phyloP scores from a whole-genome alignment of 2,888 invertebrate genomes.

The Drosophila setosimentum region DNA sequence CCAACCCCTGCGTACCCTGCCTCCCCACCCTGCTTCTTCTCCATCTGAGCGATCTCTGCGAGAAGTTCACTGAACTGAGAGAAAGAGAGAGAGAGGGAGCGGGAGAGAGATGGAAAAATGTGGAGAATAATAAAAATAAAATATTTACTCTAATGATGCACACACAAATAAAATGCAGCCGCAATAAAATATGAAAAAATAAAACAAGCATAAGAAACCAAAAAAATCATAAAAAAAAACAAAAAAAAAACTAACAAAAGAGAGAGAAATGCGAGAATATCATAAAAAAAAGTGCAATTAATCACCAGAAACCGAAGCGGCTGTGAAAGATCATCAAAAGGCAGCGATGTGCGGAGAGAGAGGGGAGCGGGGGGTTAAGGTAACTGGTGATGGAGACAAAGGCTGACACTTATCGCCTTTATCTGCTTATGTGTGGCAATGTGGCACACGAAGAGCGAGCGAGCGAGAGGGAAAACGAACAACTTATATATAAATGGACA shows the following conservation, averaged over 20 bases:
- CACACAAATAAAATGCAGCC: slow-evolving; percentile 43
- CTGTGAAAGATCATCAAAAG: slow-evolving; percentile 27
- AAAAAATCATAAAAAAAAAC: neutral
- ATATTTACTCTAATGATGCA: slow-evolving; percentile 56
- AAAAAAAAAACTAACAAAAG: slow-evolving; percentile 10
- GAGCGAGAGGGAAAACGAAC: neutral
- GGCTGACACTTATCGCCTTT: slow-evolving; percentile 78
- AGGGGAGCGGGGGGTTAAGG: neutral
- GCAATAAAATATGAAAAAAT: slow-evolving; percentile 52
- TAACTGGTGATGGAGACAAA: slow-evolving; percentile 45
- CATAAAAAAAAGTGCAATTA: slow-evolving; percentile 61
- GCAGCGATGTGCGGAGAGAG: neutral
- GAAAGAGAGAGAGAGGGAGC: neutral
- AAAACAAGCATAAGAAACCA: neutral
- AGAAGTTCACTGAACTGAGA: slow-evolving; percentile 66
- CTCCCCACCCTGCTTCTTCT: accelerated
- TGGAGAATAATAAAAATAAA: slow-evolving; percentile 42
- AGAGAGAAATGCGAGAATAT: slow-evolving; percentile 53
- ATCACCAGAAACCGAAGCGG: slow-evolving; percentile 56
- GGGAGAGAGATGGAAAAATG: neutral
- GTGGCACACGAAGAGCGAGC: slow-evolving; percentile 6
- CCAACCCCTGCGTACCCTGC: neutral
- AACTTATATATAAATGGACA: slow-evolving; percentile 62
- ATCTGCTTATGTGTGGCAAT: slow-evolving; percentile 59
- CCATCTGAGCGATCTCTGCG: slow-evolving; percentile 21